A percentile compares a stretch with the other conserved stretches of the same genome.
Evolutionary conservation across 1,140 invertebrate genomes (phyloP).

Genomic region (Aphelenchoides besseyi): DNA sequence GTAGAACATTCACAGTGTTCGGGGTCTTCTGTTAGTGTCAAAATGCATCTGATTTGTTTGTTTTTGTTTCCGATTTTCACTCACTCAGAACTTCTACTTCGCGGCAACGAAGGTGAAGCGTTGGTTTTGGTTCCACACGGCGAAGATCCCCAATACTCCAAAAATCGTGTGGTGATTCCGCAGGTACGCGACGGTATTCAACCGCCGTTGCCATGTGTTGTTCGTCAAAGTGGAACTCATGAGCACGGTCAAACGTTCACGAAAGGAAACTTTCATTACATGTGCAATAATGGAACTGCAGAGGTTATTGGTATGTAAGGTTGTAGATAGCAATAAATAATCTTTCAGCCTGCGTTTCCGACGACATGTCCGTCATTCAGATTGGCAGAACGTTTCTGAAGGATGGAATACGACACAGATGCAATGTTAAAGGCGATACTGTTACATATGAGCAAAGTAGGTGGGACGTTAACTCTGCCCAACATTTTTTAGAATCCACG

Average conservation of each 20-base stretch:
- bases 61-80: neutral
- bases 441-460: conserved; percentile 61
- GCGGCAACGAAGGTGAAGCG: conserved; percentile 26
- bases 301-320: conserved; percentile 59
- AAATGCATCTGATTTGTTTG: too few relatives aligned
- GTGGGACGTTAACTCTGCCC: conserved; percentile 8
- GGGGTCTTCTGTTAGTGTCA: too few relatives aligned
- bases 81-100: neutral
- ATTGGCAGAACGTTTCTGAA: conserved; percentile 56
- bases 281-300: conserved; percentile 59
- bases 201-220: conserved; percentile 55
- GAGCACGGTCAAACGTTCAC: conserved; percentile 62
- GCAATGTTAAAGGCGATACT: conserved; percentile 56
- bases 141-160: conserved; percentile 49
- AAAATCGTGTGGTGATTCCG: conserved; percentile 54
- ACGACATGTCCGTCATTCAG: conserved; percentile 61
- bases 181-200: conserved; percentile 47
- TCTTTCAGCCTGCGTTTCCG: conserved; percentile 57
- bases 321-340: too few relatives aligned
- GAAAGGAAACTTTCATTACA: conserved; percentile 62
- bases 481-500: conserved; percentile 49
- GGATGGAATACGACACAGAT: conserved; percentile 54
- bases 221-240: conserved; percentile 52
- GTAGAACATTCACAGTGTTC: too few relatives aligned
- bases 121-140: conserved; percentile 55